Percentiles rank a stretch among this genome's conserved stretches.
Conservation (phyloP, 2,797 vertebrate genomes). For the Lates japonicus region DNA sequence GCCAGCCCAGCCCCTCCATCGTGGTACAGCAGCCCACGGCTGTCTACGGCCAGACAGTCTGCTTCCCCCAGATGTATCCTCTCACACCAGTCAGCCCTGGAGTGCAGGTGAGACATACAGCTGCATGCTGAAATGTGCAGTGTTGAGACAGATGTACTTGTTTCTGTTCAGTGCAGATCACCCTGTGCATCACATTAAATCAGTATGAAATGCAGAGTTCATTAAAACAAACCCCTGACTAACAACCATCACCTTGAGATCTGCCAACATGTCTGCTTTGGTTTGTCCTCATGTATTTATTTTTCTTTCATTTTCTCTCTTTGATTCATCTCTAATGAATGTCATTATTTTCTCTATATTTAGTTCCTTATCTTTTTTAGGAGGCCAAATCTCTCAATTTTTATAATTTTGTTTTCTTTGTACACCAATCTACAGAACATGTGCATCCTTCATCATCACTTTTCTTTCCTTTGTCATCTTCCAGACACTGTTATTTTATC, state of each 20-base stretch:
- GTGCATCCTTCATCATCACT: neutral
- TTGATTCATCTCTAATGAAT: conserved; percentile 1
- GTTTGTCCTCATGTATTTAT: conserved; percentile 4
- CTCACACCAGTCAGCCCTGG: conserved; percentile 97
- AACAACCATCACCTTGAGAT: conserved; percentile 6
- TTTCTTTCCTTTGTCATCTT: conserved; percentile 23
- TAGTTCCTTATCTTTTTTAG: conserved; percentile 2
- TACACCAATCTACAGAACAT: neutral
- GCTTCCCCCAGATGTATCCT: conserved; percentile 99
- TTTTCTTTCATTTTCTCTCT: neutral
- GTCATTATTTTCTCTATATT: neutral
- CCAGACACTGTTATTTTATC: neutral
- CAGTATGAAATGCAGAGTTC: conserved; percentile 16
- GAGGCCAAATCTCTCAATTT: neutral
- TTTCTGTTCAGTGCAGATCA: conserved; percentile 19
- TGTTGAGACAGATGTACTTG: neutral
- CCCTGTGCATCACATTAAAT: neutral
- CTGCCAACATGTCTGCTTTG: conserved; percentile 6
- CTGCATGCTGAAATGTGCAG: conserved; percentile 15
- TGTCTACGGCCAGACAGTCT: conserved; percentile 96
- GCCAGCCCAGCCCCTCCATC: conserved; percentile 98
- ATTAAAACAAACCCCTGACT: conserved; percentile 28
- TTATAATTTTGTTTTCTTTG: neutral
- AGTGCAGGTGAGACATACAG: conserved; percentile 91
- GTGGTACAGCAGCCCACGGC: conserved; percentile 95